Evolutionary conservation across 2,888 invertebrate species (phyloP), one percentile per base, ranked within the genome.

Genomic region (Lycia hirtaria): DNA sequence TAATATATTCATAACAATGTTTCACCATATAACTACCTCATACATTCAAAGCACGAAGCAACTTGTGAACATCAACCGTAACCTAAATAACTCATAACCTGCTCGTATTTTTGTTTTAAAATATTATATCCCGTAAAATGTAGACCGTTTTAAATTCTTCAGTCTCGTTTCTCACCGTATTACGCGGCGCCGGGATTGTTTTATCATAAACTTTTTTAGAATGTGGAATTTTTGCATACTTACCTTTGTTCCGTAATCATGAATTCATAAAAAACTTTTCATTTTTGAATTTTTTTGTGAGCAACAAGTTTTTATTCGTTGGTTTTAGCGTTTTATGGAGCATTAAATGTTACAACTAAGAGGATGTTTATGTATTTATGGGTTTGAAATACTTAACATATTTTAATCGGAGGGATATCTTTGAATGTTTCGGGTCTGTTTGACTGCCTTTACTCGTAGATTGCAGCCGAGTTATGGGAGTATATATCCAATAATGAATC

Each of bases 121-220:
- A 82, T 47, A 47, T 47, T 9, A 78, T 78, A 78, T 83, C 80
- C 65, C 71, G 76, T 76, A 77, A 78, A 83, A 83, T 74, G 81
- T 76, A 76, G 68, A 73, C 77, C 76, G 73, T 83, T 85, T 80
- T 72, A 79, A 81, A 86, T 83, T 81, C 78, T 79, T 80, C 75
- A 74, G 67, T 79, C 79, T 78, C 79, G 78, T 81, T 85, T 82
- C 83, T 82, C 78, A 79, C 76, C 73, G 79, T 78, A 81, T 85
- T 81, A 82, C 73, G 72, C 78, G 60, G 73, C 69, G 76, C 80
- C 73, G 73, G 81, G 75, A 87, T 86, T 85, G 85, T 87, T 87
- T 85, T 82, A 81, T 81, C 79, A 78, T 76, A 81, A 83, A 74
- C 73, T 75, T 81, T 85, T 84, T 85, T 83, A 78, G 76, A 78